These are phyloP conservation scores for Cochlearius cochlearius DNA, from an alignment of 2,113 vertebrate genomes.

Conservation along the genomic window DNA sequence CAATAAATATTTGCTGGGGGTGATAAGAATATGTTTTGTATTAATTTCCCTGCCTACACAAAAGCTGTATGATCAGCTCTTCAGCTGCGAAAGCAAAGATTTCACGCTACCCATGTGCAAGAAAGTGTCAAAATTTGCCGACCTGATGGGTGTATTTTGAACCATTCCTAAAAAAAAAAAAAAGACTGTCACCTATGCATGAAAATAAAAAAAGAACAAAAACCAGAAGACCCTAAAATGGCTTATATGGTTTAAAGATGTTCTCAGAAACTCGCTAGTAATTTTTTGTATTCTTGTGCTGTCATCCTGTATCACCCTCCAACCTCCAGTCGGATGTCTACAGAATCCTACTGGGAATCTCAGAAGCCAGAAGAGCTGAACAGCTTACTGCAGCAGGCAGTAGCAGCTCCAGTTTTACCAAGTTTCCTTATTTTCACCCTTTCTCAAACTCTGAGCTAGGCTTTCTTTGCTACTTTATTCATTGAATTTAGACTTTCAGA, in stretches of 20 bases:
- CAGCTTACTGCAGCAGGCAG: background rate
- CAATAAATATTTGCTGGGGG: slow-evolving; percentile 14
- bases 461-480: background rate
- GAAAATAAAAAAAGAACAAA: background rate
- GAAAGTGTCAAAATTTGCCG: background rate
- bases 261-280: background rate
- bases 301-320: background rate
- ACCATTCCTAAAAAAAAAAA: background rate
- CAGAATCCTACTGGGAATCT: slow-evolving; percentile 16
- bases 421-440: background rate
- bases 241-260: background rate
- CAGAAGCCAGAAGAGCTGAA: background rate
- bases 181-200: background rate
- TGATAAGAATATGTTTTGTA: background rate
- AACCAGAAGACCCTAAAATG: background rate
- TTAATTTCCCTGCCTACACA: background rate
- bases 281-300: slow-evolving; percentile 31
- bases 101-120: background rate
- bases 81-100: background rate
- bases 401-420: background rate
- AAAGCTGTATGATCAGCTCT: background rate
- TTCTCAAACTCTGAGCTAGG: background rate
- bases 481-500: background rate
- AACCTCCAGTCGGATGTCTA: background rate
- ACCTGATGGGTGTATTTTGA: background rate